A percentile compares a stretch with the other conserved stretches of the same genome.
Conservation (phyloP, 2,797 vertebrate genomes). For the Chaetodon trifasciatus region DNA sequence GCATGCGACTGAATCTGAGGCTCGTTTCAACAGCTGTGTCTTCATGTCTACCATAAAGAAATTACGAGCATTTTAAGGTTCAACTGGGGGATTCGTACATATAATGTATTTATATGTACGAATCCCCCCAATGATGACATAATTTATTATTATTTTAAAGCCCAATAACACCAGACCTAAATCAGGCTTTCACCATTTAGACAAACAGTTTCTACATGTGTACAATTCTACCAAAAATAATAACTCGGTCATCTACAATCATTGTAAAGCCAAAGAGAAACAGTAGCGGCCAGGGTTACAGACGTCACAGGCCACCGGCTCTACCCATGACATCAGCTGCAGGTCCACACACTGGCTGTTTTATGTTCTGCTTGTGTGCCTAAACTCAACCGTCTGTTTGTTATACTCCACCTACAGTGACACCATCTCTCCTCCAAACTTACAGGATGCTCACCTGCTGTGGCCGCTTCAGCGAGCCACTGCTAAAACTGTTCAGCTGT, state of each 20-base stretch:
- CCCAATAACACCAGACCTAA: background rate
- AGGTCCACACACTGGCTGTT: conserved; percentile 34
- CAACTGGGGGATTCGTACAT: background rate
- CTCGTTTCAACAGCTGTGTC: background rate
- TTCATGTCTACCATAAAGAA: background rate
- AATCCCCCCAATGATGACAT: background rate
- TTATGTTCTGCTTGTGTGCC: conserved; percentile 26
- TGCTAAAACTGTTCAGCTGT: background rate
- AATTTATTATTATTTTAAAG: conserved; percentile 5
- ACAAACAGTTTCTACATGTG: background rate
- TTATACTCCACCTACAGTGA: conserved; percentile 57
- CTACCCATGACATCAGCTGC: conserved; percentile 26
- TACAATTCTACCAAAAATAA: background rate
- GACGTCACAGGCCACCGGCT: conserved; percentile 18
- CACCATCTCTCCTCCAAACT: conserved; percentile 25
- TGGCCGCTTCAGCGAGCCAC: background rate
- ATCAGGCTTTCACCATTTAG: background rate
- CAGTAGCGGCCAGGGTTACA: conserved; percentile 3
- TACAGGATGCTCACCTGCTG: conserved; percentile 19
- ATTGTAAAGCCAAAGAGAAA: conserved; percentile 3
- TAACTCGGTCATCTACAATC: background rate
- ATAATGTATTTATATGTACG: background rate
- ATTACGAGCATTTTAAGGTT: background rate
- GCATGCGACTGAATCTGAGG: conserved; percentile 17
- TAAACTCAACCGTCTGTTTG: conserved; percentile 59